phyloP scores from a whole-genome alignment of 2,797 vertebrate species.

The Galaxias olidus region DNA sequence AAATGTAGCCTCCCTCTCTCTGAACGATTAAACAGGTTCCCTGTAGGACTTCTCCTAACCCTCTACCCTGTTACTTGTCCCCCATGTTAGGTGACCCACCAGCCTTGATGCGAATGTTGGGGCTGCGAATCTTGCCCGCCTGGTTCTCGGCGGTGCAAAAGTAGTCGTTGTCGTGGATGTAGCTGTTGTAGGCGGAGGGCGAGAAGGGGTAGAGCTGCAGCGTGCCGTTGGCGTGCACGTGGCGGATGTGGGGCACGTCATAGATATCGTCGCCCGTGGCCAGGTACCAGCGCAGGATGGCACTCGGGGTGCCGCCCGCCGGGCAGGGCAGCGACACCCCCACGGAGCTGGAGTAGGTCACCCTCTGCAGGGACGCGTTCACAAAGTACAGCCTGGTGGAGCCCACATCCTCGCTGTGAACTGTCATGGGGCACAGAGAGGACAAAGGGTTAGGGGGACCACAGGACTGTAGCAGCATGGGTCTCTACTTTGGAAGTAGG shows the following conservation, averaged over 20 bases:
- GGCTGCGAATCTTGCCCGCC: conserved; percentile 96
- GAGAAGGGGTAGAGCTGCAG: conserved; percentile 99
- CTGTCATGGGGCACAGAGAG: conserved; percentile 36
- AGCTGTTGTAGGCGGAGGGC: conserved; percentile 98
- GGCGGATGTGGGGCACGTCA: conserved; percentile 97
- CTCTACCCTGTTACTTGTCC: too few species aligned
- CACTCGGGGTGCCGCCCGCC: conserved; percentile 94
- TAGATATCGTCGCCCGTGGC: conserved; percentile 99
- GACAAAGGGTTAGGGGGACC: conserved; percentile 19
- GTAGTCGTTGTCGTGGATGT: conserved; percentile 99
- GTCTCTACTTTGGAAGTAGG: neutral
- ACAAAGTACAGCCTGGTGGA: conserved; percentile 96
- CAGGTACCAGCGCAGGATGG: conserved; percentile 97
- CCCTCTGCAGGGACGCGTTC: conserved; percentile 98
- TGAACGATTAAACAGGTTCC: too few species aligned
- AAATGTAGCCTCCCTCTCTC: too few species aligned
- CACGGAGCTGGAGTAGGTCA: conserved; percentile 99
- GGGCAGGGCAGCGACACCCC: conserved; percentile 99
- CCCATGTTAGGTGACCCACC: neutral
- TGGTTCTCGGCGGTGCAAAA: conserved; percentile 99
- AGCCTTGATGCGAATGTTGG: conserved; percentile 83
- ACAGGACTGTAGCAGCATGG: neutral
- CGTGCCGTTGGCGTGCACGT: conserved; percentile 97
- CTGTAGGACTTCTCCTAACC: too few species aligned
- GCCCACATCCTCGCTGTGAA: conserved; percentile 17